Conservation (phyloP, 2,113 vertebrate genomes). For the Podiceps cristatus region DNA sequence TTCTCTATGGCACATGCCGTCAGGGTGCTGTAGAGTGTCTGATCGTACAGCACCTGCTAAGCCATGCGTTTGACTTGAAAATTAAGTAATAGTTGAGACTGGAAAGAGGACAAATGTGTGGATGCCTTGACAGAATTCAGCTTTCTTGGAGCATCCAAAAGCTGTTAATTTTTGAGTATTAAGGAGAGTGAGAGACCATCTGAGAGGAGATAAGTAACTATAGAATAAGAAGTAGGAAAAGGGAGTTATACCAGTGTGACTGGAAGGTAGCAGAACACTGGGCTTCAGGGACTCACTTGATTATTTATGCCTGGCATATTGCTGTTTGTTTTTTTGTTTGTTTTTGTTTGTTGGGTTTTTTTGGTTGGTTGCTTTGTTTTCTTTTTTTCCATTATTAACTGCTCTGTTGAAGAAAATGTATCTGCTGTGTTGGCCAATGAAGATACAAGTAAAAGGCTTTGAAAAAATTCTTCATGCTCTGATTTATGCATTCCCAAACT, state of each 20-base stretch:
- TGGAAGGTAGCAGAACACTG: background rate
- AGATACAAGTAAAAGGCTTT: background rate
- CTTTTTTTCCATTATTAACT: background rate
- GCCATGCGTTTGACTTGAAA: background rate
- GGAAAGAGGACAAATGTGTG: background rate
- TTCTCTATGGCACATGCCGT: fast-evolving
- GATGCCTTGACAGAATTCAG: background rate
- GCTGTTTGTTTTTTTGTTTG: too few species aligned
- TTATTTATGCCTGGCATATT: background rate
- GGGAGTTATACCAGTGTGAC: background rate
- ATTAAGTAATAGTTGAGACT: background rate
- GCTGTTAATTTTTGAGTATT: background rate
- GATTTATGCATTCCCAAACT: background rate
- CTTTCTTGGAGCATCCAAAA: background rate
- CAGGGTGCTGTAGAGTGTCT: background rate
- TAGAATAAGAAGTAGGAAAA: background rate
- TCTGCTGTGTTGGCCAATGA: background rate
- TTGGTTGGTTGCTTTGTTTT: too few species aligned
- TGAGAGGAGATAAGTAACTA: background rate
- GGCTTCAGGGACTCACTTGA: background rate
- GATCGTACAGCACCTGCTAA: background rate
- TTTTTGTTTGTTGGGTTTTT: too few species aligned
- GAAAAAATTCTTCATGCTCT: background rate
- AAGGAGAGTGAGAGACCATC: background rate
- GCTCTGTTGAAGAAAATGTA: background rate